Percentiles rank a stretch among this genome's conserved stretches.
phyloP scores from a whole-genome alignment of 1,140 invertebrate species.

The Drosophila chauvacae region DNA sequence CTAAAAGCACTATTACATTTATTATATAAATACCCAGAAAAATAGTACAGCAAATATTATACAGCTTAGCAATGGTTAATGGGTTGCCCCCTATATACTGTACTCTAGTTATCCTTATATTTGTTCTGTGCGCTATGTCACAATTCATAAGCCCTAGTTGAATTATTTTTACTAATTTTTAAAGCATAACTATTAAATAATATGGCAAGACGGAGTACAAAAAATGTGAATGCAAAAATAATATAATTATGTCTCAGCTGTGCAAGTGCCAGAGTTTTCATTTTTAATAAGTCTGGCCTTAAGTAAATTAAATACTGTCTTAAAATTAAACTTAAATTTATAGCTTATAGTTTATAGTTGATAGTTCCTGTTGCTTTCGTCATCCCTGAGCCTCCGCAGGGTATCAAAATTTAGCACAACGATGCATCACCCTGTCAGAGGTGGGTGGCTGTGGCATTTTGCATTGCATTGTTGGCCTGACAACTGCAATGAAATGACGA shows the following conservation, averaged over 20 bases:
- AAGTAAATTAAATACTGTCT: too few relatives aligned
- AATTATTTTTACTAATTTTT: not conserved
- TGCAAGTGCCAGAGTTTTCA: constrained; percentile 3
- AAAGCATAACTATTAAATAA: not conserved
- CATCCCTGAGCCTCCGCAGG: not conserved
- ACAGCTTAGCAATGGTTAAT: not conserved
- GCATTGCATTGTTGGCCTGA: constrained; percentile 63
- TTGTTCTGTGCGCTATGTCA: not conserved
- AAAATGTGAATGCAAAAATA: not conserved
- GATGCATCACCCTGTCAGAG: constrained; percentile 50
- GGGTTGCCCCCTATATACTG: not conserved
- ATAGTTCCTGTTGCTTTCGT: too few relatives aligned
- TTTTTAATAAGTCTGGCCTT: not conserved
- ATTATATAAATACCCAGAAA: not conserved
- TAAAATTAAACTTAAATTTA: too few relatives aligned
- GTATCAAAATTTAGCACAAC: constrained; percentile 45
- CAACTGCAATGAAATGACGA: constrained; percentile 77
- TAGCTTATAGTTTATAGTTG: too few relatives aligned
- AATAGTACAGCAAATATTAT: not conserved
- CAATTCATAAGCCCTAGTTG: not conserved
- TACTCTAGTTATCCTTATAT: not conserved
- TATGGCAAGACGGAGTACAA: not conserved
- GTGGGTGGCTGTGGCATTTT: constrained; percentile 56
- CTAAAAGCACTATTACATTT: not conserved
- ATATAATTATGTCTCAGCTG: constrained; percentile 8